Evolutionary conservation across 1,140 invertebrate species (phyloP).

Genomic region (Charaxes varanes): DNA sequence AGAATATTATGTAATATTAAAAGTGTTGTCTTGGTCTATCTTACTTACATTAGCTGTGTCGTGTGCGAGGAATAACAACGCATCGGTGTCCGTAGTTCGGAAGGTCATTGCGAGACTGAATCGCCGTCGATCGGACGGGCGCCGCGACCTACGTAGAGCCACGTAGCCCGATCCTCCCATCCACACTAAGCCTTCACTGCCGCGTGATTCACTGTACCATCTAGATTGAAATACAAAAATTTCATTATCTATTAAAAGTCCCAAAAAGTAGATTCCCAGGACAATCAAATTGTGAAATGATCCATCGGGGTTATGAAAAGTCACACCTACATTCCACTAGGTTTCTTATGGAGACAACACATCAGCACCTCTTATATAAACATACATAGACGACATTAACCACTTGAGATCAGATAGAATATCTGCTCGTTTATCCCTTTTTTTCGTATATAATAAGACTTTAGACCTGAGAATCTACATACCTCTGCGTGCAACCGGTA

Average conservation of each 20-base stretch:
- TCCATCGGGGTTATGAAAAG: too few species aligned
- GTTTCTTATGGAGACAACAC: too few species aligned
- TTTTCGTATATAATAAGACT: neutral
- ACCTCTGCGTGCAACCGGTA: conserved; percentile 84
- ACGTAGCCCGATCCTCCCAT: conserved; percentile 89
- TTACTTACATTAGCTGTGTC: conserved; percentile 78
- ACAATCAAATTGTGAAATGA: too few species aligned
- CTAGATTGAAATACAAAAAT: conserved; percentile 19
- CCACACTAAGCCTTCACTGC: conserved; percentile 34
- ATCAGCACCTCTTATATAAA: too few species aligned
- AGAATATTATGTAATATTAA: too few species aligned
- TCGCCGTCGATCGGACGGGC: conserved; percentile 80
- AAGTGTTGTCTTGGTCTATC: too few species aligned
- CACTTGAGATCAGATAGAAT: too few species aligned
- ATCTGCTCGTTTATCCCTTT: too few species aligned
- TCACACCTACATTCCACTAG: too few species aligned
- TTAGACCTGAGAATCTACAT: neutral
- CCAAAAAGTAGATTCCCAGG: too few species aligned
- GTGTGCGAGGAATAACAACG: conserved; percentile 88
- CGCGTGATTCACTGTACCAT: conserved; percentile 36
- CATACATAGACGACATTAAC: too few species aligned
- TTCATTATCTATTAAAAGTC: too few species aligned
- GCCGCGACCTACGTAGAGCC: conserved; percentile 77
- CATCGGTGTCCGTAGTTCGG: conserved; percentile 90
- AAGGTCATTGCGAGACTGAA: conserved; percentile 89